These are phyloP conservation scores for Nomada flava DNA, from an alignment of 2,888 invertebrate species.

Conservation along the genomic window DNA sequence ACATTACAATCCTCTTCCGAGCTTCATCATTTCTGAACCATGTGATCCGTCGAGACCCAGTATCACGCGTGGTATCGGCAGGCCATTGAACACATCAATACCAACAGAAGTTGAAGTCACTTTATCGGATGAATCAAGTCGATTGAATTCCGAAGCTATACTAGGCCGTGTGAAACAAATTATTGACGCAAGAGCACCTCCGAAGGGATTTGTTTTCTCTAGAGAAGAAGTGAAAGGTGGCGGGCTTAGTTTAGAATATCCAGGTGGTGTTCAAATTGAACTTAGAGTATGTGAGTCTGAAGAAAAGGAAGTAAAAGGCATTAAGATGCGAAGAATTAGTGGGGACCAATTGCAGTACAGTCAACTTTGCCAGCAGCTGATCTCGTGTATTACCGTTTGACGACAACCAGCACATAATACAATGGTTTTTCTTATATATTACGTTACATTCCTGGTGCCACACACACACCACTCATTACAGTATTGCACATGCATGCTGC, in stretches of 20 bases:
- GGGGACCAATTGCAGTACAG: constrained; percentile 95
- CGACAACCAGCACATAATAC: constrained; percentile 77
- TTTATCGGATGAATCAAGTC: constrained; percentile 91
- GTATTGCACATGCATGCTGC: constrained; percentile 80
- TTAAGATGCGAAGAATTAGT: constrained; percentile 94
- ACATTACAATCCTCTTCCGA: constrained; percentile 81
- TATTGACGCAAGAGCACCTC: constrained; percentile 92
- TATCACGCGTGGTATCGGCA: constrained; percentile 91
- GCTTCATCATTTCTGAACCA: constrained; percentile 90
- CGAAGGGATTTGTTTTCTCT: constrained; percentile 87
- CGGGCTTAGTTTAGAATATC: constrained; percentile 89
- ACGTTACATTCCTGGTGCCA: constrained; percentile 79
- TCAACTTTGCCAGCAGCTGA: constrained; percentile 94
- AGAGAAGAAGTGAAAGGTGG: constrained; percentile 84
- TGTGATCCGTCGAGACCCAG: constrained; percentile 91
- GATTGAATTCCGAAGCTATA: constrained; percentile 91
- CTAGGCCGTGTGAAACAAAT: constrained; percentile 92
- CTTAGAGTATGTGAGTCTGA: constrained; percentile 91
- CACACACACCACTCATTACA: constrained; percentile 73
- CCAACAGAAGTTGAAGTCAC: constrained; percentile 88
- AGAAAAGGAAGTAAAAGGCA: constrained; percentile 90
- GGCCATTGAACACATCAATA: constrained; percentile 82
- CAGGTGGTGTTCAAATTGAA: constrained; percentile 94
- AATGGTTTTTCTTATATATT: constrained; percentile 70
- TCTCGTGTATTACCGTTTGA: constrained; percentile 93